Conservation (phyloP, 2,113 vertebrate genomes). For the Epinephelus fuscoguttatus region DNA sequence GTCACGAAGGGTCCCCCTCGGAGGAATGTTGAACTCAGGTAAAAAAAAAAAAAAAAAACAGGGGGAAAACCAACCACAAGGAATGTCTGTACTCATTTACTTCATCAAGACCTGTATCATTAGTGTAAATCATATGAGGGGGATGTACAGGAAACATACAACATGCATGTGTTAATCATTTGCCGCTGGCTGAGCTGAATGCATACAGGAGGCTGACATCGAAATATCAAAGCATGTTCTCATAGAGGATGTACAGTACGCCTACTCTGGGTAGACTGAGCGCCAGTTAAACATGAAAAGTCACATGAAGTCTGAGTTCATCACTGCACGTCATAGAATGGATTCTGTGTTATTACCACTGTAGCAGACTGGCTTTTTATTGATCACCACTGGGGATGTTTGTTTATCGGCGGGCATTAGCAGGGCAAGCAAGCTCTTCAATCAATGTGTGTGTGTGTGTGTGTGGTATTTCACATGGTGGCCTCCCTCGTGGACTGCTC, state of each 20-base stretch:
- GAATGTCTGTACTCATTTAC: constrained; percentile 13
- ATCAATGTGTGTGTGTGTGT: constrained; percentile 36
- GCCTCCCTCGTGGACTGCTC: constrained; percentile 35
- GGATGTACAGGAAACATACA: constrained; percentile 22
- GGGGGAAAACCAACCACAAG: not conserved
- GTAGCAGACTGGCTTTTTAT: constrained; percentile 37
- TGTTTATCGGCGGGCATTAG: constrained; percentile 33
- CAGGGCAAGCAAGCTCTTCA: constrained; percentile 16
- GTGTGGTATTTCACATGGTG: constrained; percentile 62
- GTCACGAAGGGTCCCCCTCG: constrained; percentile 42
- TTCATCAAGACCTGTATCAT: constrained; percentile 15
- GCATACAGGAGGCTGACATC: constrained; percentile 6
- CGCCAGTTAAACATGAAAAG: constrained; percentile 21
- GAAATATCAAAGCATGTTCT: constrained; percentile 42
- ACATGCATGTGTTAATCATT: constrained; percentile 58
- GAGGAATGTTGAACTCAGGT: constrained; percentile 69
- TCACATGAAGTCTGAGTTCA: not conserved
- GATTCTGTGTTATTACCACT: constrained; percentile 33
- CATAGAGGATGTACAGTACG: constrained; percentile 24
- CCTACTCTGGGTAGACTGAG: constrained; percentile 21
- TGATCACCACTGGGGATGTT: constrained; percentile 41
- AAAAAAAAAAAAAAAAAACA: constrained; percentile 31
- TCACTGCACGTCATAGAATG: constrained; percentile 25
- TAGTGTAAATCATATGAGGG: constrained; percentile 25
- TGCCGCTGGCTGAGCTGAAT: constrained; percentile 31